Percentiles rank a stretch among this genome's conserved stretches.
Evolutionary conservation across 2,797 vertebrate species (phyloP).

Genomic region (Parauchenoglanis ngamensis): DNA sequence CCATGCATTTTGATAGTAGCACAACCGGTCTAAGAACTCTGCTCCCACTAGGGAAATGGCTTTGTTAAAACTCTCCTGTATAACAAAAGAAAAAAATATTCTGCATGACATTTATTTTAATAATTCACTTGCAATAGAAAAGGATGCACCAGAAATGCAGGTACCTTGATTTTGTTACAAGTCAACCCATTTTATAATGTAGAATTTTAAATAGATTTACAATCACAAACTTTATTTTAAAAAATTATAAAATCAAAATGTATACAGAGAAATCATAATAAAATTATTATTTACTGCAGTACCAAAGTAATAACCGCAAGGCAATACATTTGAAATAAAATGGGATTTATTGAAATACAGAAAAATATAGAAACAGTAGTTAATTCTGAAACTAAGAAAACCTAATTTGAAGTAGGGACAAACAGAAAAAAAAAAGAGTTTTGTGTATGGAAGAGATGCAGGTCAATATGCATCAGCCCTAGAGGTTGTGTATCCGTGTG

Average conservation of each 20-base stretch:
- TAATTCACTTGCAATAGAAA: background rate
- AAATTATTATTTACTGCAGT: background rate
- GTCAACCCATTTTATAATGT: background rate
- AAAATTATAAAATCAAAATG: background rate
- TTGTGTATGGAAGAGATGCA: too few relatives aligned
- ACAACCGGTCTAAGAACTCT: slow-evolving; percentile 87
- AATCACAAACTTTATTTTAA: background rate
- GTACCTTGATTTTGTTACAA: background rate
- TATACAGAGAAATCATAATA: background rate
- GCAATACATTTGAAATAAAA: background rate
- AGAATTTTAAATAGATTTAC: background rate
- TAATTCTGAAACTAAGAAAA: background rate
- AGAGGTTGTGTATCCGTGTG: background rate
- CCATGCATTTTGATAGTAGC: slow-evolving; percentile 85
- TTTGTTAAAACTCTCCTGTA: slow-evolving; percentile 83
- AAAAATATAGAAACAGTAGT: background rate
- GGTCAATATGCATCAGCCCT: background rate
- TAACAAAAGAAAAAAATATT: background rate
- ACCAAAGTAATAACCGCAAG: background rate
- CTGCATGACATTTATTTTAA: background rate
- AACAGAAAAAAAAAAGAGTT: too few relatives aligned
- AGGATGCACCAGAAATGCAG: background rate
- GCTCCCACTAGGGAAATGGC: slow-evolving; percentile 84
- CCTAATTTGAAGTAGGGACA: background rate
- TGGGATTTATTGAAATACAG: background rate